Evolutionary conservation across 2,888 invertebrate genomes (phyloP), one percentile per base, ranked within the genome.

Genomic region (Mythimna albipuncta): DNA sequence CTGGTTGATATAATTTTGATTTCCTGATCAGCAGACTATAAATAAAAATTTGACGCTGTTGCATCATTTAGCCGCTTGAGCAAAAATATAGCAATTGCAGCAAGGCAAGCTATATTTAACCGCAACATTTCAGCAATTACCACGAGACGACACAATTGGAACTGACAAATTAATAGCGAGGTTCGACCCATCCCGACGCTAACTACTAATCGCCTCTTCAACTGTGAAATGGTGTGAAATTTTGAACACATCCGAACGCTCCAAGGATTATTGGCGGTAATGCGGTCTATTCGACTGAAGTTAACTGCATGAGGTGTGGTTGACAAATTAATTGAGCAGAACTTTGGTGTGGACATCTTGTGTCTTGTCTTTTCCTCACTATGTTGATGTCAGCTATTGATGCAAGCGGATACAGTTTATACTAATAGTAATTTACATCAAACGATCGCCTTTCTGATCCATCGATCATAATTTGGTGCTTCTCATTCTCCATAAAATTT

Each of bases 101-200:
- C 72, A 72, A 84, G 81, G 76, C 76, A 79, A 78, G 81, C 78
- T 71, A 83, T 79, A 88, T 87, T 88, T 85, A 88, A 88, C 89
- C 89, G 79, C 89, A 88, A 85, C 81, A 86, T 85, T 91, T 86
- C 80, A 87, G 83, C 88, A 92, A 92, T 93, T 92, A 93, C 89
- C 83, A 83, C 78, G 86, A 88, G 88, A 85, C 90, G 89, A 84
- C 90, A 88, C 89, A 92, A 93, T 92, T 93, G 90, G 88, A 86
- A 90, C 85, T 87, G 91, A 89, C 92, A 92, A 94, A 94, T 94
- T 93, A 93, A 93, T 94, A 92, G 93, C 89, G 89, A 90, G 88
- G 87, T 89, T 89, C 90, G 84, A 84, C 86, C 79, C 84, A 79
- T 88, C 86, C 85, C 79, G 63, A 72, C 82, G 61, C 66, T 61